phyloP scores from a whole-genome alignment of 2,888 invertebrate genomes.

The Drosophila pseudotalamancana region DNA sequence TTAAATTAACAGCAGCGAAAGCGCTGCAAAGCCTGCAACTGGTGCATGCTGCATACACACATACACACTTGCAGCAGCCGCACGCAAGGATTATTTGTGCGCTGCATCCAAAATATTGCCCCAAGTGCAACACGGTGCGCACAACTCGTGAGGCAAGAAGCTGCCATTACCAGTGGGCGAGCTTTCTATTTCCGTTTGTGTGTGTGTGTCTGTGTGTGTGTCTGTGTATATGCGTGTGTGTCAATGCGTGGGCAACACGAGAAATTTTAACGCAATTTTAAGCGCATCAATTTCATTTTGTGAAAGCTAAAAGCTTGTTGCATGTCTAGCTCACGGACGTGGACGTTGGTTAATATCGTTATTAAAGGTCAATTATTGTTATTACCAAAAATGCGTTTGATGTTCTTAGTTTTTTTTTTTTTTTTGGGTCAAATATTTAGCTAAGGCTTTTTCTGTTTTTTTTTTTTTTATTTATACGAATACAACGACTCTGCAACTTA shows the following conservation, averaged over 20 bases:
- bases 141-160: constrained; percentile 29
- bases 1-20: constrained; percentile 72
- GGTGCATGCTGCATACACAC: constrained; percentile 24
- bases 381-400: constrained; percentile 4
- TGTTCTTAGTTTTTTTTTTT: constrained; percentile 6
- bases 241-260: constrained; percentile 38
- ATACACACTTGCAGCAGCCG: background rate
- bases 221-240: constrained; percentile 6
- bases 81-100: constrained; percentile 63
- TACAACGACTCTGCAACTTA: no score
- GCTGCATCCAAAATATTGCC: constrained; percentile 42
- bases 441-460: no score
- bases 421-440: no score
- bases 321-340: constrained; percentile 50
- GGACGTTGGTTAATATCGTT: constrained; percentile 43
- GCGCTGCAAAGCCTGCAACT: constrained; percentile 40
- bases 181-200: background rate
- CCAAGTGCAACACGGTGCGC: constrained; percentile 31
- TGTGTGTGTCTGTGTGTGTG: constrained; percentile 3
- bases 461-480: no score
- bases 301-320: constrained; percentile 71
- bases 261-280: constrained; percentile 75
- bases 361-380: constrained; percentile 23
- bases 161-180: constrained; percentile 16
- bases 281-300: constrained; percentile 79